These are phyloP conservation scores for Hydrozoanthus tunicans DNA, from an alignment of 64 coral and sea anemone species.

Conservation along the genomic window DNA sequence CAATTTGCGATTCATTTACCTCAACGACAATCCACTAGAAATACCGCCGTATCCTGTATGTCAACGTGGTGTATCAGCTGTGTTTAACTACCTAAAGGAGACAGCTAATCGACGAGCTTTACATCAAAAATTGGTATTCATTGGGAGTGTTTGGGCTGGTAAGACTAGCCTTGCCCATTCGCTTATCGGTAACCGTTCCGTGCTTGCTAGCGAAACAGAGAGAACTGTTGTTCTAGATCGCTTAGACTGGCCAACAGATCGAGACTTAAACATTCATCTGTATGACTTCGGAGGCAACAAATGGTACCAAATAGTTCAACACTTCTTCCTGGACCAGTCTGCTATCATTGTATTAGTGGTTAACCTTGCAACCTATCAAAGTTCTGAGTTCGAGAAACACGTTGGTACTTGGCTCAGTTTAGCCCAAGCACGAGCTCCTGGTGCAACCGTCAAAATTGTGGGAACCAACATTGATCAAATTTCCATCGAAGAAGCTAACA, in stretches of 20 bases:
- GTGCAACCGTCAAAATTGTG: conserved; percentile 33
- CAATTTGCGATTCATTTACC: conserved; percentile 24
- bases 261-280: conserved; percentile 51
- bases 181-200: neutral
- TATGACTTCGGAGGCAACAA: conserved; percentile 64
- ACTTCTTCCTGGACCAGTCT: conserved; percentile 57
- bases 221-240: conserved; percentile 59
- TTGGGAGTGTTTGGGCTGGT: conserved; percentile 47
- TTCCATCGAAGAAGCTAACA: conserved; percentile 2
- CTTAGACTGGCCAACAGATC: conserved; percentile 42
- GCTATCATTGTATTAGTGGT: conserved; percentile 62
- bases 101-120: conserved; percentile 11
- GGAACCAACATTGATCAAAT: conserved; percentile 44
- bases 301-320: conserved; percentile 55
- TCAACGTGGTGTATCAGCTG: conserved; percentile 39
- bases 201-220: conserved; percentile 37
- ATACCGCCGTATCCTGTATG: neutral
- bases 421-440: conserved; percentile 56
- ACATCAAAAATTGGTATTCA: conserved; percentile 59
- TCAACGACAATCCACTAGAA: conserved; percentile 20
- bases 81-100: conserved; percentile 45
- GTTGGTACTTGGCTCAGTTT: conserved; percentile 55
- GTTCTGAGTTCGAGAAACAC: conserved; percentile 13
- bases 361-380: conserved; percentile 42
- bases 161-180: conserved; percentile 52